Evolutionary conservation across 2,888 invertebrate species (phyloP), one percentile per base, ranked within the genome.

Genomic region (Ophioninae sp.): DNA sequence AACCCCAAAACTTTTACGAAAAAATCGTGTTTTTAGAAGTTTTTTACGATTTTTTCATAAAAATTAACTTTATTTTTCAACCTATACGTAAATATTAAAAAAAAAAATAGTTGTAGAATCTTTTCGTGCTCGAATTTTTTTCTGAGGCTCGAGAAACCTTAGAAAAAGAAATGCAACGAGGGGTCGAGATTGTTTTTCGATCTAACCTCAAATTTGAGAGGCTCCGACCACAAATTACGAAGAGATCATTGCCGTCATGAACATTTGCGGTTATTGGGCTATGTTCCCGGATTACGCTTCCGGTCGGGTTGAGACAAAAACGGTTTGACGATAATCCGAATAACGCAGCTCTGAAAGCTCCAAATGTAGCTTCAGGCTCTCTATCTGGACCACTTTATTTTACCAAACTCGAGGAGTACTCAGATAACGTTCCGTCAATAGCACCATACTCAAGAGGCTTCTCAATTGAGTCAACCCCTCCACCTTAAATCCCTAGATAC

Each of bases 341-440:
- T 81, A 83, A 83, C 81, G 72, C 73, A 20, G 75, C 71, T 68
- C 56, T 56, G 68, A 73, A 76, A 71, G 41, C 64, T 30, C 30
- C 41, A 56, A n/a, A 10, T 22, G 17, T 17, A 51, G 5, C 51
- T 51, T 17, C 17, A 51, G 17, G 51, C 51, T 10, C 13, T 51
- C 51, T 17, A 51, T 39, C 58, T 17, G 22, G 41, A 44, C n/a
- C 22, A 20, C 77, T 72, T 72, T 20, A 23, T 51, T 51, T 17
- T 51, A 51, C 13, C 61, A 23, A 30, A n/a, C 22, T 64, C 51
- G 37, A 22, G 61, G 44, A 72, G 68, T 79, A 76, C 63, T 72
- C 59, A 79, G 84, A 84, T 84, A 84, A 84, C 81, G 81, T 76
- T 81, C 44, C 84, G 84, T 84, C 81, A 84, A 84, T 82, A 79